Evolutionary conservation across 1,140 invertebrate genomes (phyloP), one percentile per base, ranked within the genome.

Genomic region (Triops longicaudatus): DNA sequence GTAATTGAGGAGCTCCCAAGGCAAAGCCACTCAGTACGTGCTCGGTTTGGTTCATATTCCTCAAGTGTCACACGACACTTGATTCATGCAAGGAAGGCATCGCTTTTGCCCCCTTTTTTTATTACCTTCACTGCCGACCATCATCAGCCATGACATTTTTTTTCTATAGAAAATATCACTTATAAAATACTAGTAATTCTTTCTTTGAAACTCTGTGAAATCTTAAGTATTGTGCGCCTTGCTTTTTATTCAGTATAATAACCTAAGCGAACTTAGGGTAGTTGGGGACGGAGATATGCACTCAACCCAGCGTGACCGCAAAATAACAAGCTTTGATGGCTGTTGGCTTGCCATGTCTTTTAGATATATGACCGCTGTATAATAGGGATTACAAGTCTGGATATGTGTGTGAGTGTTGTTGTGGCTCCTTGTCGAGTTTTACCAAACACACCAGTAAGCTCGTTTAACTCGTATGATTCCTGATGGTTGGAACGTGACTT

Each of bases 1-100:
- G 50, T 63, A 63, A 63, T 63, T 63, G 50, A 63, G 0, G 50
- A 63, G 50, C 50, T 63, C 50, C 50, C n/a, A 63, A 63, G 50
- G 50, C 50, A 63, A 63, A 63, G 50, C 50, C 50, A 63, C 50
- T 63, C 2, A 14, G 17, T 63, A 63, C 22, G 50, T 63, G 50
- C 50, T 63, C 50, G 50, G 50, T 63, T 63, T n/a, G 50, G 50
- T 63, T 63, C 50, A 2, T 63, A 63, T 63, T 63, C 50, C 50
- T 63, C 50, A 63, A 63, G 50, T 63, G 50, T 63, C 50, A 63
- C 50, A 63, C 50, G 50, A 63, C 50, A 63, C 50, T n/a, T n/a
- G 50, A 63, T 63, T 63, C 50, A 63, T 22, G 50, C 50, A 63
- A 17, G 50, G 50, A 63, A 63, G 22, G 50, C 50, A 63, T 63